phyloP scores from a whole-genome alignment of 2,888 invertebrate genomes.

The Chrysodeixis includens region DNA sequence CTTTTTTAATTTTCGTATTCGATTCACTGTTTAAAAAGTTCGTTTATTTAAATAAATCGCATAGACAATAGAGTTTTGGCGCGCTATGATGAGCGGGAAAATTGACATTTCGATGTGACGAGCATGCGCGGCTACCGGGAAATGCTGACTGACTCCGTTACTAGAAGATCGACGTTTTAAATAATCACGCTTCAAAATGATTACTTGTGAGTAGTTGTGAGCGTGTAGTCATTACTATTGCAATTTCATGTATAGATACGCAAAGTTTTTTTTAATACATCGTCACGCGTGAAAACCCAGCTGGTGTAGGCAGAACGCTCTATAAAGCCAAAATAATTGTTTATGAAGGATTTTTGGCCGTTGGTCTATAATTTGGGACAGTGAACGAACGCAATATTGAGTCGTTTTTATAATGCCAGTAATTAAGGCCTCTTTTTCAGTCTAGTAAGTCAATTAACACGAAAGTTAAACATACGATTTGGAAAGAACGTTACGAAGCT shows the following conservation, averaged over 20 bases:
- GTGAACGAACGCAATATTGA: neutral
- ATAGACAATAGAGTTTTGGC: constrained; percentile 37
- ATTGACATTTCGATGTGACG: constrained; percentile 65
- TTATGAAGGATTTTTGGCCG: neutral
- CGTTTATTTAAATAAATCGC: constrained; percentile 14
- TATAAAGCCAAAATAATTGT: neutral
- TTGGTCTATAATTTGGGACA: neutral
- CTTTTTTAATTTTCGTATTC: constrained; percentile 20
- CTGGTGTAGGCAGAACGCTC: constrained; percentile 7
- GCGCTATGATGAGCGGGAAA: constrained; percentile 59
- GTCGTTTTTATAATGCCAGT: neutral
- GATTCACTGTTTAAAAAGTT: constrained; percentile 22
- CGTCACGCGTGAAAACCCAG: constrained; percentile 32
- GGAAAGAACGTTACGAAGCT: too few relatives aligned
- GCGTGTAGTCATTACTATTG: constrained; percentile 41
- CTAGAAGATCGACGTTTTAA: constrained; percentile 60
- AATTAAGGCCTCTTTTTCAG: neutral
- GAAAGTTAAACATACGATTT: too few relatives aligned
- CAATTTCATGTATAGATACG: constrained; percentile 38
- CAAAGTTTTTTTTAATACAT: constrained; percentile 15
- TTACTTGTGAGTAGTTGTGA: constrained; percentile 33
- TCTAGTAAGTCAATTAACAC: too few relatives aligned
- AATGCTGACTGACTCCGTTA: constrained; percentile 69
- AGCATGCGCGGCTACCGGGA: constrained; percentile 67
- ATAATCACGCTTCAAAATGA: constrained; percentile 62